Percentiles rank a stretch among this genome's conserved stretches.
phyloP scores from a whole-genome alignment of 2,797 vertebrate species.

The Lagorchestes hirsutus region DNA sequence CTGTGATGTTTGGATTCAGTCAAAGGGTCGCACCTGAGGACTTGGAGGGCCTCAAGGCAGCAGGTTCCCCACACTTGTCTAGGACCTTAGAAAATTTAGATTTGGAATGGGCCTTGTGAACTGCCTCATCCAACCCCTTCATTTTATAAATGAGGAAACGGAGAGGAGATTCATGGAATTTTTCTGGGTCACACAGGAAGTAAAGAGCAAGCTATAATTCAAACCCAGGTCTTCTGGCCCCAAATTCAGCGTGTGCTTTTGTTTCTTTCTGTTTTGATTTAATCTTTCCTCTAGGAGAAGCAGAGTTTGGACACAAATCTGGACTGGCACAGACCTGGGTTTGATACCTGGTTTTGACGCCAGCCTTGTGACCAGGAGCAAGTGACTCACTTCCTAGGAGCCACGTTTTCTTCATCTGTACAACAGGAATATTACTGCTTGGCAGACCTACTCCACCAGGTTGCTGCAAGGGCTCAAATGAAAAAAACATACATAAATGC shows the following conservation, averaged over 20 bases:
- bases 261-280: background rate
- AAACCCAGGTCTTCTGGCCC: background rate
- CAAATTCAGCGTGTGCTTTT: background rate
- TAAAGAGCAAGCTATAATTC: background rate
- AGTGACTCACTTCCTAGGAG: background rate
- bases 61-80: no score
- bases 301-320: background rate
- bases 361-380: background rate
- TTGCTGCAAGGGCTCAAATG: rapidly evolving
- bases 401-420: background rate
- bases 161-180: background rate
- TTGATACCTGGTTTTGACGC: background rate
- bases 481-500: rapidly evolving
- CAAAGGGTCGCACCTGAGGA: no score
- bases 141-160: background rate
- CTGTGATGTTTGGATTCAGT: no score
- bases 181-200: background rate
- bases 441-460: background rate
- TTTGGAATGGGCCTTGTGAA: background rate
- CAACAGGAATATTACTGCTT: background rate
- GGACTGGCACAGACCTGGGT: background rate
- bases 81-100: background rate
- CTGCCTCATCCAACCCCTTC: background rate
- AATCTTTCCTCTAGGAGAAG: background rate
- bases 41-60: no score